These are phyloP conservation scores for Folsomia manolachei DNA, from an alignment of 2,888 invertebrate genomes.

Conservation along the genomic window DNA sequence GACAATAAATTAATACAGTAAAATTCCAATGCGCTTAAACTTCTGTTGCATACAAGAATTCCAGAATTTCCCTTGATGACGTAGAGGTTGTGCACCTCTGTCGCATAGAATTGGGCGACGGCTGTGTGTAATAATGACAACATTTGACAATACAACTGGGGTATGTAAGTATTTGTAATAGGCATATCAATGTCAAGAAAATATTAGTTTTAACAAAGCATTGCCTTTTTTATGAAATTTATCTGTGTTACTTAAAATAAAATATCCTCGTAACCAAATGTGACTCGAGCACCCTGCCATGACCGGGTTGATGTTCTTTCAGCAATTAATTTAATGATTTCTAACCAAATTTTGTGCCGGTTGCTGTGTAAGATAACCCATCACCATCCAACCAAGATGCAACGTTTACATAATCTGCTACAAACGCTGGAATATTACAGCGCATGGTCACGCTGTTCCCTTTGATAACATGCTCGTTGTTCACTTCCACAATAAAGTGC, in stretches of 20 bases:
- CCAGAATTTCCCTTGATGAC: constrained; percentile 56
- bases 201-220: not conserved
- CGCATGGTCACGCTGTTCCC: constrained; percentile 83
- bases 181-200: not conserved
- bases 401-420: constrained; percentile 83
- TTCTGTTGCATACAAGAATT: too few species aligned
- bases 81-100: constrained; percentile 79
- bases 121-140: constrained; percentile 58
- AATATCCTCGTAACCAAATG: not conserved
- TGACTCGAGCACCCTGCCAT: constrained; percentile 2
- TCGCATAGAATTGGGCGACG: constrained; percentile 83
- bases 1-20: too few species aligned
- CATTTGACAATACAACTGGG: not conserved
- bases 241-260: too few species aligned
- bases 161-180: too few species aligned
- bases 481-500: constrained; percentile 84
- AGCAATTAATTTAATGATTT: constrained; percentile 2
- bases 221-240: too few species aligned
- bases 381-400: constrained; percentile 75
- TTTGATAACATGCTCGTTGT: constrained; percentile 83
- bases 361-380: constrained; percentile 51
- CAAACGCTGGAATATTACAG: constrained; percentile 83
- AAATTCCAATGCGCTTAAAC: too few species aligned
- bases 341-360: constrained; percentile 17
- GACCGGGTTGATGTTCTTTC: not conserved